Evolutionary conservation across 1,140 invertebrate species (phyloP).

Genomic region (Elymnias hypermnestra): DNA sequence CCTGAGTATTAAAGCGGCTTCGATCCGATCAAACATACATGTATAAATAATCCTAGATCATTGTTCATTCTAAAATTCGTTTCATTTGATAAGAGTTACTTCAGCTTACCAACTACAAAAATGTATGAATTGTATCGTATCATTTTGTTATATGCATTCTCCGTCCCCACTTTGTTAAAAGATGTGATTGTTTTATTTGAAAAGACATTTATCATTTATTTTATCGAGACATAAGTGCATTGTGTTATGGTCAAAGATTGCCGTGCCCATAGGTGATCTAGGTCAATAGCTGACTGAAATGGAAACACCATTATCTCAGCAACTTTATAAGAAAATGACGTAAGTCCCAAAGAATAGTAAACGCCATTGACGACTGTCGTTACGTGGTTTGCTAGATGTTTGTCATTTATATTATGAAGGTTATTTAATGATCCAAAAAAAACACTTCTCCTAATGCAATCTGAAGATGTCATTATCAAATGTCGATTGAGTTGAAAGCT

Average conservation of each 20-base stretch:
- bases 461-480: not conserved
- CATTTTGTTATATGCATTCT: constrained; percentile 59
- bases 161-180: constrained; percentile 58
- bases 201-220: constrained; percentile 51
- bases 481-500: not conserved
- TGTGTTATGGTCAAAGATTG: constrained; percentile 44
- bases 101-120: constrained; percentile 47
- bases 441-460: constrained; percentile 8
- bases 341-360: constrained; percentile 22
- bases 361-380: constrained; percentile 27
- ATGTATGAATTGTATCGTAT: constrained; percentile 64
- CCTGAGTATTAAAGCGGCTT: constrained; percentile 31
- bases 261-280: constrained; percentile 47
- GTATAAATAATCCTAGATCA: constrained; percentile 50
- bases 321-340: constrained; percentile 45
- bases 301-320: constrained; percentile 50
- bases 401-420: constrained; percentile 42
- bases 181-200: constrained; percentile 53
- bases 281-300: constrained; percentile 55
- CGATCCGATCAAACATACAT: constrained; percentile 34
- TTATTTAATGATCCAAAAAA: constrained; percentile 28
- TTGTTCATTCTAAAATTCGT: constrained; percentile 68
- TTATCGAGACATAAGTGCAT: constrained; percentile 37
- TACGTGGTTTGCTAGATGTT: constrained; percentile 39
- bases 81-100: constrained; percentile 69